phyloP scores from a whole-genome alignment of 2,888 invertebrate species.

The Cactoblastis cactorum region DNA sequence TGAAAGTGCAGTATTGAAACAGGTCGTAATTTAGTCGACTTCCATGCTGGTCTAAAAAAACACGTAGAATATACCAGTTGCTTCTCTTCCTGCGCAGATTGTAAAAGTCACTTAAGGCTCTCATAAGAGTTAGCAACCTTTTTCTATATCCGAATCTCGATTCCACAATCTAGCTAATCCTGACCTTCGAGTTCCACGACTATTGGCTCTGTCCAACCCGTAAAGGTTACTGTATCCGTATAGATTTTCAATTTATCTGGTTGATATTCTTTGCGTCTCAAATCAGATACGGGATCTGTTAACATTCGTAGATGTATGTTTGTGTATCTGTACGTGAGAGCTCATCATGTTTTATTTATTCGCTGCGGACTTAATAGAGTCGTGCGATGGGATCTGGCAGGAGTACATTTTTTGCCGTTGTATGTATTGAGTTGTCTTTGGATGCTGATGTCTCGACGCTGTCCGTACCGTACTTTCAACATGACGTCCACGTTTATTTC shows the following conservation, averaged over 20 bases:
- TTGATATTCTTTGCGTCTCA: conserved; percentile 48
- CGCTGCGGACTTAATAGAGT: conserved; percentile 75
- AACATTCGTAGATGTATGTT: conserved; percentile 61
- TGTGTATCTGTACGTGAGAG: conserved; percentile 68
- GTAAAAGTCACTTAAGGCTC: no score
- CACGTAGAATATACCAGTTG: no score
- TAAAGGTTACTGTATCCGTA: no score
- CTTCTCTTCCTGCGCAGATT: no score
- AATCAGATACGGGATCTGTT: conserved; percentile 70
- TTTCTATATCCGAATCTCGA: no score
- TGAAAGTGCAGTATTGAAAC: conserved; percentile 17
- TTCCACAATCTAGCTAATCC: no score
- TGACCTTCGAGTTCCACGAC: no score
- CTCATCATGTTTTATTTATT: conserved; percentile 79
- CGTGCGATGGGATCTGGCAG: conserved; percentile 73
- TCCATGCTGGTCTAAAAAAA: no score
- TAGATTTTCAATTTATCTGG: conserved; percentile 18
- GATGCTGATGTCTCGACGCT: conserved; percentile 76
- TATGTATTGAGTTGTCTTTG: conserved; percentile 73
- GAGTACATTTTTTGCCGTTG: conserved; percentile 72
- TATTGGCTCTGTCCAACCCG: no score
- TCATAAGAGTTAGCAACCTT: no score
- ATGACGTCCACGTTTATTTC: conserved; percentile 68
- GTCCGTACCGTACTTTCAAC: conserved; percentile 66
- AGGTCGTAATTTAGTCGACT: conserved; percentile 6